A percentile compares a stretch with the other conserved stretches of the same genome.
Conservation (phyloP, 2,888 invertebrate genomes). For the Neuroscelio doddi region DNA sequence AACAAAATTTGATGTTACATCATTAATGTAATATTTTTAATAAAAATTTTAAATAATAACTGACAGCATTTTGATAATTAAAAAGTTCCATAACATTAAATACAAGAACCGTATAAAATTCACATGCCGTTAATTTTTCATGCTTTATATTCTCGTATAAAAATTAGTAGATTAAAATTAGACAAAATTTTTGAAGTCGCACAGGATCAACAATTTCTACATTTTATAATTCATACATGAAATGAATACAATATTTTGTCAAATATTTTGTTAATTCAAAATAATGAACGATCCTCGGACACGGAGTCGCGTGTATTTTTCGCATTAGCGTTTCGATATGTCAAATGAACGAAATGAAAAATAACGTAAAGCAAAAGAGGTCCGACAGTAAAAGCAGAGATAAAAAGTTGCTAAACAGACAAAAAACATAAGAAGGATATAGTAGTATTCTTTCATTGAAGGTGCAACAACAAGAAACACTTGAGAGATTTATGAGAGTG, state of each 20-base stretch:
- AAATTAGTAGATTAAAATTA: neutral
- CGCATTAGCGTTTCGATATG: slow-evolving; percentile 1
- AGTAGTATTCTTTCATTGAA: slow-evolving; percentile 50
- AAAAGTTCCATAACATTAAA: too few species aligned
- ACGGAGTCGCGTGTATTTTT: neutral
- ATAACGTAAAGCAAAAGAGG: slow-evolving; percentile 36
- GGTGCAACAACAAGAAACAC: slow-evolving; percentile 56
- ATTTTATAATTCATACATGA: slow-evolving; percentile 4
- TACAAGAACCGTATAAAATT: too few species aligned
- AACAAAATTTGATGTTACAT: too few species aligned
- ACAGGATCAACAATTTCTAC: slow-evolving; percentile 31
- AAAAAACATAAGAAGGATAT: slow-evolving; percentile 52
- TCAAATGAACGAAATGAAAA: slow-evolving; percentile 19
- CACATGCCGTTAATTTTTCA: slow-evolving; percentile 21
- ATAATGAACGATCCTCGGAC: too few species aligned
- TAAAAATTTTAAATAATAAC: too few species aligned
- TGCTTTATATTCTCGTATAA: slow-evolving; percentile 2
- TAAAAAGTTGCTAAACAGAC: slow-evolving; percentile 61
- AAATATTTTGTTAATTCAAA: neutral
- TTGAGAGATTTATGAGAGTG: slow-evolving; percentile 55
- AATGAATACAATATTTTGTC: neutral
- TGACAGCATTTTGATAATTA: too few species aligned
- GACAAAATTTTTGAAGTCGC: slow-evolving; percentile 11
- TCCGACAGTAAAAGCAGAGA: slow-evolving; percentile 56
- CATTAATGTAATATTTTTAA: too few species aligned